Evolutionary conservation across 2,113 vertebrate genomes (phyloP).

Genomic region (Tupaia tana): DNA sequence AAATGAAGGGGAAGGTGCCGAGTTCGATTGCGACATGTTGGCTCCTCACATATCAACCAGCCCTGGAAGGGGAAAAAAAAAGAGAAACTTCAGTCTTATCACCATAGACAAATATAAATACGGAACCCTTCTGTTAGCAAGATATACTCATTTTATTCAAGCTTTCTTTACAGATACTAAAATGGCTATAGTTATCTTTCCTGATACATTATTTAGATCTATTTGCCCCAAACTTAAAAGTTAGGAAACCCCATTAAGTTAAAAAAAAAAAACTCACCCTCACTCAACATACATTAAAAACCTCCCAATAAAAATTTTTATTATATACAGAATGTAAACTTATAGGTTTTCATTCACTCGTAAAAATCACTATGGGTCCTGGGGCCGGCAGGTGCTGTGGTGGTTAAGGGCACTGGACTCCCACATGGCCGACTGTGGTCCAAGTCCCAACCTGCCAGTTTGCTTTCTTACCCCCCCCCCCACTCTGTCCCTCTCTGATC

Average conservation of each 20-base stretch:
- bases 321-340: constrained; percentile 18
- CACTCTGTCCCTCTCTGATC: no score
- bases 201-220: constrained; percentile 13
- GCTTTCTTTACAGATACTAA: constrained; percentile 38
- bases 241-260: constrained; percentile 41
- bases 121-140: constrained; percentile 4
- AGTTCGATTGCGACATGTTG: constrained; percentile 92
- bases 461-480: no score
- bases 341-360: not conserved
- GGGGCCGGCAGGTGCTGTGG: no score
- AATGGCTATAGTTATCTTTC: not conserved
- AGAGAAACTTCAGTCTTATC: not conserved
- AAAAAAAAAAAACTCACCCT: not conserved
- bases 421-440: no score
- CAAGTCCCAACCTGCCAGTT: no score
- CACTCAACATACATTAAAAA: not conserved
- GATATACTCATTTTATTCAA: not conserved
- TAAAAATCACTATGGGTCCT: not conserved
- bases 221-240: constrained; percentile 3
- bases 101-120: not conserved
- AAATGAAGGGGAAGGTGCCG: constrained; percentile 93
- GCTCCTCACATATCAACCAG: constrained; percentile 98
- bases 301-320: not conserved
- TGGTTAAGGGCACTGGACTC: no score
- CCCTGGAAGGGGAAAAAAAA: constrained; percentile 86